A percentile compares a stretch with the other conserved stretches of the same genome.
These are phyloP conservation scores for Okamejei kenojei DNA, from an alignment of 2,797 vertebrate species.

Conservation along the genomic window DNA sequence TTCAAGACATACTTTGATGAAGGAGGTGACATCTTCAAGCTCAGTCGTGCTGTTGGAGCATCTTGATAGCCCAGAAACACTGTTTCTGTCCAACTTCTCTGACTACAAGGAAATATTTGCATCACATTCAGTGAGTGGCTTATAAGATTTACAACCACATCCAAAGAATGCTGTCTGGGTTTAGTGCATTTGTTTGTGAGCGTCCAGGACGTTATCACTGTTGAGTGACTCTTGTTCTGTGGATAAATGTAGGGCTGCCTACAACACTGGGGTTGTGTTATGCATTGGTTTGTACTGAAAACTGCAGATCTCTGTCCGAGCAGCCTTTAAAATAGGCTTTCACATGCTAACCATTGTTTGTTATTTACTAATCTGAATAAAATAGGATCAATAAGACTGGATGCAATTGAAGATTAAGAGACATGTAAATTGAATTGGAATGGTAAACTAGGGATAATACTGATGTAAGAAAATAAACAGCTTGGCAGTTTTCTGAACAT, in stretches of 20 bases:
- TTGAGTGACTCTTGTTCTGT: background rate
- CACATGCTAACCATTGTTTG: background rate
- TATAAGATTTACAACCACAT: constrained; percentile 39
- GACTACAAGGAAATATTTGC: constrained; percentile 63
- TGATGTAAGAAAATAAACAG: background rate
- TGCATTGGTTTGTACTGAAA: background rate
- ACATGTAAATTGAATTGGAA: background rate
- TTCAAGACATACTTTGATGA: constrained; percentile 58
- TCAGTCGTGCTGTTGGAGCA: constrained; percentile 70
- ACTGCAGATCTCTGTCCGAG: background rate
- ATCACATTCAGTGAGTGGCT: constrained; percentile 45
- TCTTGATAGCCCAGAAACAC: constrained; percentile 69
- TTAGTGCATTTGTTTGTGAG: background rate
- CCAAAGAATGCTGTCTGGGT: background rate
- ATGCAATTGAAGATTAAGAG: background rate
- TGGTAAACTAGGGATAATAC: background rate
- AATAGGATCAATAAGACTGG: background rate
- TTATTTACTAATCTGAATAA: background rate
- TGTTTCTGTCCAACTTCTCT: constrained; percentile 68
- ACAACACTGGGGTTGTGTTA: background rate
- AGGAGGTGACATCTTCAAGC: constrained; percentile 57
- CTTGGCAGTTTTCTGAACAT: background rate
- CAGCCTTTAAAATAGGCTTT: background rate
- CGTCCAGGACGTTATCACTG: constrained; percentile 54
- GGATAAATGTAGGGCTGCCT: background rate